Conservation (phyloP, 2,113 vertebrate species). For the Phycodurus eques region DNA sequence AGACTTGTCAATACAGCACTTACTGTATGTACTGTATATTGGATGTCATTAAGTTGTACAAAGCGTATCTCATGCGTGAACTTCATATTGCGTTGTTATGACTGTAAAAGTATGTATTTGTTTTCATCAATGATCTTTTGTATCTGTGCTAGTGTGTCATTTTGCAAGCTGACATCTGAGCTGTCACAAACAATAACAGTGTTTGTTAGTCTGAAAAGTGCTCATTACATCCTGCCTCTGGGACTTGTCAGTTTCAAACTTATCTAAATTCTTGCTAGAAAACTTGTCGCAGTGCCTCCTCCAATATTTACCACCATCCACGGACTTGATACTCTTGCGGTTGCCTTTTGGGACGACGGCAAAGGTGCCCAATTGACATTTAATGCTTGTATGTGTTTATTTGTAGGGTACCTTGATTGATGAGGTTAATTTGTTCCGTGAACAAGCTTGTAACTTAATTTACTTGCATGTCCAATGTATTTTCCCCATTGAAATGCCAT, state of each 20-base stretch:
- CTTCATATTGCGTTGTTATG: no score
- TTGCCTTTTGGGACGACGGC: slow-evolving; percentile 11
- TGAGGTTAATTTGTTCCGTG: no score
- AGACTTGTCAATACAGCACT: no score
- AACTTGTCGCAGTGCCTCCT: slow-evolving; percentile 4
- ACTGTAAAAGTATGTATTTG: neutral
- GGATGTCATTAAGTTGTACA: no score
- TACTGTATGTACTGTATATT: no score
- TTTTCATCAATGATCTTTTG: slow-evolving; percentile 1
- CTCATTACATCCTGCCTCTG: neutral
- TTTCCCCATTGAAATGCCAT: no score
- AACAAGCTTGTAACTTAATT: no score
- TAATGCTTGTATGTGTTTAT: neutral
- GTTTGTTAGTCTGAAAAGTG: neutral
- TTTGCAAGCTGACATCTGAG: slow-evolving; percentile 16
- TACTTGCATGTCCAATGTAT: no score
- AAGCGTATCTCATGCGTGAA: no score
- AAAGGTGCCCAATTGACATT: neutral
- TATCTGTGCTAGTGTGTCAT: slow-evolving; percentile 6
- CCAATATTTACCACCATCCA: slow-evolving; percentile 23
- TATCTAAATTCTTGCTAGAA: neutral
- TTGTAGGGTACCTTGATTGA: no score
- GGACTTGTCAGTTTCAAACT: slow-evolving; percentile 1
- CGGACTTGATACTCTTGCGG: slow-evolving; percentile 1
- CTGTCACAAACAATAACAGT: slow-evolving; percentile 25